Percentiles rank a stretch among this genome's conserved stretches.
Conservation (phyloP, 2,797 vertebrate species). For the Sebastes reedi region DNA sequence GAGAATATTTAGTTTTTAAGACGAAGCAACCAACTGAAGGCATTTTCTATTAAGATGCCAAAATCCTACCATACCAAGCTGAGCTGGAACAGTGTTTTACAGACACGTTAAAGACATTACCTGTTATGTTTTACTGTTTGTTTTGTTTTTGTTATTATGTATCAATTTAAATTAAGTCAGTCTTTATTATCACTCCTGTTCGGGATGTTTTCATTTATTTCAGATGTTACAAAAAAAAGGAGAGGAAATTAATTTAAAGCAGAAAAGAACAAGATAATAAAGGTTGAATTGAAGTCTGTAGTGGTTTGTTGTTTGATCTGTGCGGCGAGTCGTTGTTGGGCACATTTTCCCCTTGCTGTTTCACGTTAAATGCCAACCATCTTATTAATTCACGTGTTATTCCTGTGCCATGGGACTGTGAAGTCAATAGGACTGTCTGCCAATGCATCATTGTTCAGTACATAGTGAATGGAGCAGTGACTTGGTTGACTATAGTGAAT, state of each 20-base stretch:
- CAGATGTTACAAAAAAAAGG: constrained; percentile 83
- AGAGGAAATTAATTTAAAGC: constrained; percentile 86
- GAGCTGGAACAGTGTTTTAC: constrained; percentile 87
- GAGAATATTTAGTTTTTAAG: constrained; percentile 76
- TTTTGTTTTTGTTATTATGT: constrained; percentile 74
- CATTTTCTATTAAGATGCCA: constrained; percentile 83
- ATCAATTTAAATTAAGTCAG: constrained; percentile 87
- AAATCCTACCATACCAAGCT: constrained; percentile 83
- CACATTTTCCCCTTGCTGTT: not conserved
- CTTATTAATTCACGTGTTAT: not conserved
- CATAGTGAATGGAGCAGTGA: not conserved
- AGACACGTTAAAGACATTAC: constrained; percentile 86
- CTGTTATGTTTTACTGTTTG: constrained; percentile 77
- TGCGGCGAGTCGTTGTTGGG: not conserved
- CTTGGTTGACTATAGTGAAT: not conserved
- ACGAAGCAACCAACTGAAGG: constrained; percentile 84
- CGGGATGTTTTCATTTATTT: constrained; percentile 84
- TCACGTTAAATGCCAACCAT: not conserved
- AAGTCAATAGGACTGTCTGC: not conserved
- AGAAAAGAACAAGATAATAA: constrained; percentile 88
- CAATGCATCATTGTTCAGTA: not conserved
- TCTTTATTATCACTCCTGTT: constrained; percentile 88
- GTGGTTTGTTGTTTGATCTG: constrained; percentile 28
- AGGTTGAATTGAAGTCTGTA: constrained; percentile 82
- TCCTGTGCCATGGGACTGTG: not conserved